These are phyloP conservation scores for Astropecten irregularis DNA, from an alignment of 53 echinoderm and acorn worm species.

Conservation along the genomic window DNA sequence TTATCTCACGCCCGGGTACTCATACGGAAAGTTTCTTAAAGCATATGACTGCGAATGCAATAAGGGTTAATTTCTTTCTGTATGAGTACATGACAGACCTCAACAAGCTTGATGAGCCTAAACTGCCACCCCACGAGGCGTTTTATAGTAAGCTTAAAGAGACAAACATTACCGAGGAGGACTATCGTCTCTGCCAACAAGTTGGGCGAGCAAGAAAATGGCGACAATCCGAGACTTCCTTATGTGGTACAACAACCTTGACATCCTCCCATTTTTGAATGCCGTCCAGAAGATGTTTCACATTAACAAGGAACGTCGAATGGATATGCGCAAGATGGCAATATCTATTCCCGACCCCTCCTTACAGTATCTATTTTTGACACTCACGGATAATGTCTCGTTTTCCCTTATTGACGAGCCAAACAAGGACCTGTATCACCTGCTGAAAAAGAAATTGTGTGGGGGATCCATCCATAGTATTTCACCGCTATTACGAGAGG, in stretches of 20 bases:
- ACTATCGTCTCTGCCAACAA: slow-evolving; percentile 40
- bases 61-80: slow-evolving; percentile 26
- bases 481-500: slow-evolving; percentile 61
- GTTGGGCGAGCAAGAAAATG: slow-evolving; percentile 59
- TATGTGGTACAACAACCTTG: slow-evolving; percentile 67
- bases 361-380: not conserved
- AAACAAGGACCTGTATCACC: slow-evolving; percentile 4
- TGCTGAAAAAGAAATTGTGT: not conserved
- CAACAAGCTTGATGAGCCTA: not conserved
- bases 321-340: slow-evolving; percentile 5
- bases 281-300: slow-evolving; percentile 31
- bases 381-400: not conserved
- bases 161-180: slow-evolving; percentile 21
- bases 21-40: slow-evolving; percentile 14
- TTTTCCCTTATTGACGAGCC: not conserved
- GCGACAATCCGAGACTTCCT: slow-evolving; percentile 34
- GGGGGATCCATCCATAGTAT: slow-evolving; percentile 32
- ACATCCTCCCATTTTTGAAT: slow-evolving; percentile 62
- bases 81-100: slow-evolving; percentile 29
- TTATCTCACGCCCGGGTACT: slow-evolving; percentile 32
- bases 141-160: slow-evolving; percentile 26
- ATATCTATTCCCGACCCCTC: slow-evolving; percentile 9
- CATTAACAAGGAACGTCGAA: not conserved
- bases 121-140: slow-evolving; percentile 6
- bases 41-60: not conserved